Evolutionary conservation across 1,140 invertebrate genomes (phyloP).

Genomic region (Bombus pyrosoma): DNA sequence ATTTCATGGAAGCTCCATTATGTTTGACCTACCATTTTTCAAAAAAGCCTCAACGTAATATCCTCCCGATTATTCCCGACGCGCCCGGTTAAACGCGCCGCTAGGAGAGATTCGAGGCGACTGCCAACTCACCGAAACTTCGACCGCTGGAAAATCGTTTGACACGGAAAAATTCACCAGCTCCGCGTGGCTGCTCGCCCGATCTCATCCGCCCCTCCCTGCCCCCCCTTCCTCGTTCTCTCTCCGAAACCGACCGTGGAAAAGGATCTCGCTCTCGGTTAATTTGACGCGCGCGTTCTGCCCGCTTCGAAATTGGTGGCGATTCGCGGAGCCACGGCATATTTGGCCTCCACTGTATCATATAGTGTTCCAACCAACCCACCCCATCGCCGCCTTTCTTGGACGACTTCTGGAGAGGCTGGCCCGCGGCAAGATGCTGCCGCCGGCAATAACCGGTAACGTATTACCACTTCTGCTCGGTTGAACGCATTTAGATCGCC

Average conservation of each 20-base stretch:
- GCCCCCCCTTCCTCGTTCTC: background rate
- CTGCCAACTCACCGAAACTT: constrained; percentile 52
- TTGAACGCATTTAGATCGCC: constrained; percentile 77
- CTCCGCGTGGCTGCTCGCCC: background rate
- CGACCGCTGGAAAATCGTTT: constrained; percentile 50
- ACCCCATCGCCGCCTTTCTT: constrained; percentile 40
- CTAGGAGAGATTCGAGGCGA: constrained; percentile 40
- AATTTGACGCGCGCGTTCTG: constrained; percentile 55
- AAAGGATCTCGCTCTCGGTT: constrained; percentile 50
- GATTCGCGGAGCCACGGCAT: constrained; percentile 31
- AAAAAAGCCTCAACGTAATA: constrained; percentile 19
- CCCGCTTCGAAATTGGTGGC: constrained; percentile 41
- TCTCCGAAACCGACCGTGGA: background rate
- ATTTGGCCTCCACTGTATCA: constrained; percentile 52
- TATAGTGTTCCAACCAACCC: background rate
- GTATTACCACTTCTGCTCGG: constrained; percentile 77
- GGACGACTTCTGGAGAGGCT: constrained; percentile 53
- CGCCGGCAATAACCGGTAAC: constrained; percentile 75
- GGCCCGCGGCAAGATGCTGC: constrained; percentile 72
- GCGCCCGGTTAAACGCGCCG: constrained; percentile 26
- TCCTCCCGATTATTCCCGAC: constrained; percentile 6
- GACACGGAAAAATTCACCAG: constrained; percentile 49
- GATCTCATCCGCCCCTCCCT: too few species aligned
- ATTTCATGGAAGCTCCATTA: constrained; percentile 43
- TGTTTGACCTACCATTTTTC: constrained; percentile 36